Percentiles rank a stretch among this genome's conserved stretches.
phyloP scores from a whole-genome alignment of 2,888 invertebrate genomes.

The Chrysomela aeneicollis region DNA sequence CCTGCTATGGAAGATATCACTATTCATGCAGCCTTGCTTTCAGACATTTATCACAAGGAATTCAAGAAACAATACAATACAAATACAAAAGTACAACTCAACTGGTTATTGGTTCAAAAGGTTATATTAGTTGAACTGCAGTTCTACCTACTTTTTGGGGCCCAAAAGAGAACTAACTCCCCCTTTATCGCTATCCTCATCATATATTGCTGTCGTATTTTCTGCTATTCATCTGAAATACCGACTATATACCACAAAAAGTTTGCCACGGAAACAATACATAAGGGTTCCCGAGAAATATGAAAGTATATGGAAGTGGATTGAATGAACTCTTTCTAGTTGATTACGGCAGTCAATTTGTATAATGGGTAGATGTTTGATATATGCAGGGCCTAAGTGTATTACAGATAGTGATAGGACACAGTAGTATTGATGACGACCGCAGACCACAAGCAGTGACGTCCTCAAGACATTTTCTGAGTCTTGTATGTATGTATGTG shows the following conservation, averaged over 20 bases:
- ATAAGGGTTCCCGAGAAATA: constrained; percentile 52
- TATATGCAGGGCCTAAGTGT: constrained; percentile 60
- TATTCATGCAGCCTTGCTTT: too few species aligned
- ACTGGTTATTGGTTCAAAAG: too few species aligned
- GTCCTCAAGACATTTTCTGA: constrained; percentile 1
- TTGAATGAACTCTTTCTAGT: constrained; percentile 61
- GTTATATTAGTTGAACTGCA: too few species aligned
- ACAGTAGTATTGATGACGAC: constrained; percentile 57
- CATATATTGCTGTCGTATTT: too few species aligned
- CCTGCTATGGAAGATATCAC: neutral
- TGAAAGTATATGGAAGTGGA: constrained; percentile 56
- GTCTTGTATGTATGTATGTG: too few species aligned
- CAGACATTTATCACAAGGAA: too few species aligned
- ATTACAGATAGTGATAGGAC: constrained; percentile 60
- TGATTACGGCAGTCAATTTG: constrained; percentile 62
- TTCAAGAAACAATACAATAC: too few species aligned
- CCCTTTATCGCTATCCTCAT: too few species aligned
- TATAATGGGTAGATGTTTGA: constrained; percentile 62
- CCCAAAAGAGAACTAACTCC: too few species aligned
- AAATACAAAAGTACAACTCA: too few species aligned
- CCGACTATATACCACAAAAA: neutral
- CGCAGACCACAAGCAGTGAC: constrained; percentile 24
- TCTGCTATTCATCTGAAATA: neutral
- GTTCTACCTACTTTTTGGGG: neutral
- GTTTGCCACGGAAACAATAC: constrained; percentile 42